Conservation (phyloP, 1,140 invertebrate species). For the Heliconius himera region DNA sequence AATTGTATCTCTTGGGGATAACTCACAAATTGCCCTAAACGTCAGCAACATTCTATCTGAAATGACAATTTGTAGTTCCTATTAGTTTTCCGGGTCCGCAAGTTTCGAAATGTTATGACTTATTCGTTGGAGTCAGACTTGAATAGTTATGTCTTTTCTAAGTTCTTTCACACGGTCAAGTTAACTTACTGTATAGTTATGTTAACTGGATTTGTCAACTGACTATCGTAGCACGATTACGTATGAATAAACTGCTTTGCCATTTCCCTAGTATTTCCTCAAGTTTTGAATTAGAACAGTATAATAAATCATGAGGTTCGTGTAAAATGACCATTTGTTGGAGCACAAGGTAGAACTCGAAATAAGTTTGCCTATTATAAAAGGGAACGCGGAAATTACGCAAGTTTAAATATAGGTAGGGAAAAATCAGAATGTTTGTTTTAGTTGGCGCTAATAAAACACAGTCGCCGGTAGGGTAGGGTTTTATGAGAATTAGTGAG, state of each 20-base stretch:
- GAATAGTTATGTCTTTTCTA: conserved; percentile 30
- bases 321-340: conserved; percentile 14
- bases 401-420: conserved; percentile 27
- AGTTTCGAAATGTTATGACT: conserved; percentile 38
- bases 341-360: background rate
- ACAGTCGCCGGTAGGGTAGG: conserved; percentile 27
- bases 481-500: conserved; percentile 31
- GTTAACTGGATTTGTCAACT: background rate
- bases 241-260: background rate
- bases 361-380: conserved; percentile 8
- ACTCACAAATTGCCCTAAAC: conserved; percentile 69
- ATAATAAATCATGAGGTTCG: conserved; percentile 6
- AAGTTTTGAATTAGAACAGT: background rate
- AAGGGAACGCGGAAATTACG: conserved; percentile 25
- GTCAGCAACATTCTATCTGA: conserved; percentile 61
- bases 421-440: conserved; percentile 31
- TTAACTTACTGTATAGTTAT: conserved; percentile 9
- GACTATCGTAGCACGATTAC: background rate
- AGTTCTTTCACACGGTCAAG: conserved; percentile 21
- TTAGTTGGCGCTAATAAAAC: conserved; percentile 34
- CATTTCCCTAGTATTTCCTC: background rate
- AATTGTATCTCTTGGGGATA: conserved; percentile 71
- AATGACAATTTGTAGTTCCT: conserved; percentile 63
- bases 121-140: conserved; percentile 26
- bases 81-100: conserved; percentile 48